These are phyloP conservation scores for Colletes collaris DNA, from an alignment of 2,888 invertebrate species.

Conservation along the genomic window DNA sequence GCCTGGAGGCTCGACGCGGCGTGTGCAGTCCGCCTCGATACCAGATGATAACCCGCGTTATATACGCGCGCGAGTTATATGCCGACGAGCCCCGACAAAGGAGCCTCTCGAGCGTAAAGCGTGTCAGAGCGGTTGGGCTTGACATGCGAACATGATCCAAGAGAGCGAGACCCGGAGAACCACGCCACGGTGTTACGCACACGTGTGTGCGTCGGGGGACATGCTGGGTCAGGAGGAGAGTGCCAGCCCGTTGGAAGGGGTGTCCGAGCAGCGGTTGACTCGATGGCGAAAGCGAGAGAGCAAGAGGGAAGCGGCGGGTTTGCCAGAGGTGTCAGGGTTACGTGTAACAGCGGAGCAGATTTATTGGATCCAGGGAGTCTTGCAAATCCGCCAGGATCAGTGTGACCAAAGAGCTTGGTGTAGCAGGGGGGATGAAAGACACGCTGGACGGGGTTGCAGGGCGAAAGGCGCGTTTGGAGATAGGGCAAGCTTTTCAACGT, in stretches of 20 bases:
- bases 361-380: slow-evolving; percentile 66
- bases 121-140: slow-evolving; percentile 69
- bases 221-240: slow-evolving; percentile 29
- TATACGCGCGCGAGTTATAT: slow-evolving; percentile 42
- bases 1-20: background rate
- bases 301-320: background rate
- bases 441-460: background rate
- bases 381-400: slow-evolving; percentile 67
- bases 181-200: slow-evolving; percentile 18
- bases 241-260: slow-evolving; percentile 9
- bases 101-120: slow-evolving; percentile 70
- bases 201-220: slow-evolving; percentile 35
- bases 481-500: background rate
- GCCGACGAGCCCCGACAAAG: slow-evolving; percentile 64
- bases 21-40: slow-evolving; percentile 19
- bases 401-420: slow-evolving; percentile 52
- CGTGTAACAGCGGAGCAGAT: slow-evolving; percentile 56
- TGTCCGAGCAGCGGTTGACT: slow-evolving; percentile 24
- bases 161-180: slow-evolving; percentile 62
- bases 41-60: slow-evolving; percentile 51
- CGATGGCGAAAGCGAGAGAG: slow-evolving; percentile 39
- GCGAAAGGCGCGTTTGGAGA: background rate
- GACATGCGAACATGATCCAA: slow-evolving; percentile 70
- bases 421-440: slow-evolving; percentile 27
- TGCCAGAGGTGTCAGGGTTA: slow-evolving; percentile 43